Evolutionary conservation across 2,113 vertebrate genomes (phyloP).

Genomic region (Morphnarchus princeps): DNA sequence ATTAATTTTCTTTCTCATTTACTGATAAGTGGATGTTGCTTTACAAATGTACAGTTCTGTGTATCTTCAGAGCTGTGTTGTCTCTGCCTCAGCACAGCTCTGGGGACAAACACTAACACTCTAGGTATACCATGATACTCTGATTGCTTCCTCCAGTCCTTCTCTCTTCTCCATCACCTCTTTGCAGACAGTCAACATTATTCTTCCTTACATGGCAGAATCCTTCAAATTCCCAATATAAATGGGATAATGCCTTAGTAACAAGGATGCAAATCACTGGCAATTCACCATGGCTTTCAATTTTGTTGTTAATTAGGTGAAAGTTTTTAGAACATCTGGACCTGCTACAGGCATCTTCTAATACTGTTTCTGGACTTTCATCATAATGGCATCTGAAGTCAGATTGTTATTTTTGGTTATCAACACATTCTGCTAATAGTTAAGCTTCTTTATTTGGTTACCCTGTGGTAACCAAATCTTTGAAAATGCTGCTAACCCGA

Average conservation of each 20-base stretch:
- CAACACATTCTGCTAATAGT: background rate
- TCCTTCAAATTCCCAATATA: background rate
- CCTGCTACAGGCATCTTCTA: background rate
- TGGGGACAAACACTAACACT: background rate
- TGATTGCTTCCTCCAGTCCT: background rate
- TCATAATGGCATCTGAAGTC: background rate
- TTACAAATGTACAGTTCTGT: background rate
- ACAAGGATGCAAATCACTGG: background rate
- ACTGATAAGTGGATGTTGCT: background rate
- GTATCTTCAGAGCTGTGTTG: background rate
- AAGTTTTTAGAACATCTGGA: background rate
- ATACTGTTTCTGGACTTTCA: background rate
- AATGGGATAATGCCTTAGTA: background rate
- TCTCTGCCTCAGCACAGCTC: background rate
- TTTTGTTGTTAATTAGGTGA: background rate
- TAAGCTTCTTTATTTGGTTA: background rate
- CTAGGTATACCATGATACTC: background rate
- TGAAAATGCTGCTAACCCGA: background rate
- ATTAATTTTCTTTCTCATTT: background rate
- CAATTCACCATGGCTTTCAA: background rate
- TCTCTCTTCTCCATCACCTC: background rate
- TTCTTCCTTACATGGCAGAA: background rate
- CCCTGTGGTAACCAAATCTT: background rate
- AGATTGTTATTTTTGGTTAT: background rate
- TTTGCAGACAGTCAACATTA: background rate